Percentiles rank a stretch among this genome's conserved stretches.
phyloP scores from a whole-genome alignment of 92 coral and sea anemone species.

The Diadumene lineata region DNA sequence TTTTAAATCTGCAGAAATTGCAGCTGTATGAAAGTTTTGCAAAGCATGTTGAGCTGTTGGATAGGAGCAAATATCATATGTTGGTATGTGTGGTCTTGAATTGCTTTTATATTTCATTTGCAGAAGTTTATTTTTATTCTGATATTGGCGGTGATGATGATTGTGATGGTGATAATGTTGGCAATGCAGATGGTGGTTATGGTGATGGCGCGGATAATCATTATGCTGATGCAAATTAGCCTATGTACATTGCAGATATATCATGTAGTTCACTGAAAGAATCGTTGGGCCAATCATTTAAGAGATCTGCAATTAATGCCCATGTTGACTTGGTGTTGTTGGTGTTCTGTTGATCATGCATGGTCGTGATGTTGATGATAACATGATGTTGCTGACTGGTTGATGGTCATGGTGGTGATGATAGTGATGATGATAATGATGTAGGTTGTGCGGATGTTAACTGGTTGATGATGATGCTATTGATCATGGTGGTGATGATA shows the following conservation, averaged over 20 bases:
- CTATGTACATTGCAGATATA: too few relatives aligned
- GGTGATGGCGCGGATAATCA: too few relatives aligned
- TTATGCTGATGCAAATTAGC: too few relatives aligned
- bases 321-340: background rate
- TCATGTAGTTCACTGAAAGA: background rate
- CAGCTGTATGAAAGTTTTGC: constrained; percentile 67
- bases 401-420: too few relatives aligned
- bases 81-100: too few relatives aligned
- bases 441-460: background rate
- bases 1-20: constrained; percentile 47
- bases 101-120: too few relatives aligned
- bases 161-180: too few relatives aligned
- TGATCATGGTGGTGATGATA: background rate
- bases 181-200: too few relatives aligned
- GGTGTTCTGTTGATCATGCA: background rate
- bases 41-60: constrained; percentile 54
- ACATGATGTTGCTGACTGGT: background rate
- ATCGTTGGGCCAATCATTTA: background rate
- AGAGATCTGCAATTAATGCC: background rate
- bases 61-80: constrained; percentile 64
- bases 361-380: background rate
- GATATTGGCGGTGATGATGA: too few relatives aligned
- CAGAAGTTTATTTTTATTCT: too few relatives aligned
- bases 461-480: background rate
- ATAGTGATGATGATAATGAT: too few relatives aligned